Evolutionary conservation across 1,140 invertebrate genomes (phyloP), one percentile per base, ranked within the genome.

Genomic region (Asbolus verrucosus): DNA sequence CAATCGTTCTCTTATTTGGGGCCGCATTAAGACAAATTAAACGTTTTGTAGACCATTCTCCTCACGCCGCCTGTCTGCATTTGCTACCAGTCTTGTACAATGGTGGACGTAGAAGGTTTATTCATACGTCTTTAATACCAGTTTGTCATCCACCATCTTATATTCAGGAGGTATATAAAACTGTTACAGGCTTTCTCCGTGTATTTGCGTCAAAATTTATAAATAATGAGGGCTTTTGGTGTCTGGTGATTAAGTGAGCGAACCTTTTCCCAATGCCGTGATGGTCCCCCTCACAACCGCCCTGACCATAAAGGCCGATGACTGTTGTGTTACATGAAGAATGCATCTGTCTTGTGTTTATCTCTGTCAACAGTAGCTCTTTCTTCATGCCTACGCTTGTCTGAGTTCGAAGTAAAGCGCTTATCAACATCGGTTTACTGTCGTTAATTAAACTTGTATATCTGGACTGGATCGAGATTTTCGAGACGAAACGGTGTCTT

Each of bases 311-410:
- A 61, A 62, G 67, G 67, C 54, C 67, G 67, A 69, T 69, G 67
- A 69, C 67, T 69, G 67, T 61, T 69, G 43, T 54, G 43, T 69
- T 62, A 60, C 54, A 69, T 69, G 67, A 69, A 69, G 54, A 69
- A 62, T 41, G 67, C 67, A 69, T 69, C 67, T 69, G 67, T 61
- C 67, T 69, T 69, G 54, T 69, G 67, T 69, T 69, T 69, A 69
- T 69, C 67, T 69, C 67, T 69, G 39, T 69, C 67, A 62, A 46
- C 54, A 43, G 54, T 69, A 50, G 67, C 59, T 31, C 67, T 33
- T 39, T 69, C 67, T 60, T 50, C 39, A 16, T 11, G 11, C 33
- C 11, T 16, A 16, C 16, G 41, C 18, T 16, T 19, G 41, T 14
- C 33, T 38, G 33, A 16, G n/a, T n/a, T n/a, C n/a, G n/a, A n/a